Percentiles rank a stretch among this genome's conserved stretches.
Evolutionary conservation across 2,888 invertebrate genomes (phyloP).

Genomic region (Hirudinaria manillensis): DNA sequence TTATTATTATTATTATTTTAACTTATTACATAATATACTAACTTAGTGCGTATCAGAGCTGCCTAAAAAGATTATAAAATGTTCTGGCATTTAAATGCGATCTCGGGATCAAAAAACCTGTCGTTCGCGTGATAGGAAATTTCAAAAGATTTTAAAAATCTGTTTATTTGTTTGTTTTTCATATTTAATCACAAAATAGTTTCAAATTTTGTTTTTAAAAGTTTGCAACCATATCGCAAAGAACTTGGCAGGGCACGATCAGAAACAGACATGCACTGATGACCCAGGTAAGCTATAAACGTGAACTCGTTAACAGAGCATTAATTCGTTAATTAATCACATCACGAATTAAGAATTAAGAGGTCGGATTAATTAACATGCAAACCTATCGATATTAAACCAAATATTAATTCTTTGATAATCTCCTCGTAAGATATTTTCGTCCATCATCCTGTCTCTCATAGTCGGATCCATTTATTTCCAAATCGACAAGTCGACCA

Average conservation of each 20-base stretch:
- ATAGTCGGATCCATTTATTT: constrained; percentile 53
- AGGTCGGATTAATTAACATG: no score
- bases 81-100: no score
- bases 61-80: no score
- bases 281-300: constrained; percentile 38
- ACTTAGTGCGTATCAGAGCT: no score
- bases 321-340: no score
- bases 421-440: constrained; percentile 43
- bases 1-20: no score
- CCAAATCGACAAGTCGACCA: constrained; percentile 44
- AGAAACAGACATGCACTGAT: constrained; percentile 47
- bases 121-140: neutral
- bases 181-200: neutral
- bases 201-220: constrained; percentile 18
- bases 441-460: constrained; percentile 48
- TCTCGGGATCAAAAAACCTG: no score
- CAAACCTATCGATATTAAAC: neutral
- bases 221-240: constrained; percentile 33
- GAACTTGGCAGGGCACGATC: constrained; percentile 48
- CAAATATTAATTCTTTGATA: neutral
- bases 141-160: neutral
- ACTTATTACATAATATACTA: no score
- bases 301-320: no score
- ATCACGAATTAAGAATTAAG: no score
- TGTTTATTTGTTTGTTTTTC: neutral